Base-by-base conservation (phyloP, 2,113 vertebrate genomes). In the Leuciscus idus region DNA sequence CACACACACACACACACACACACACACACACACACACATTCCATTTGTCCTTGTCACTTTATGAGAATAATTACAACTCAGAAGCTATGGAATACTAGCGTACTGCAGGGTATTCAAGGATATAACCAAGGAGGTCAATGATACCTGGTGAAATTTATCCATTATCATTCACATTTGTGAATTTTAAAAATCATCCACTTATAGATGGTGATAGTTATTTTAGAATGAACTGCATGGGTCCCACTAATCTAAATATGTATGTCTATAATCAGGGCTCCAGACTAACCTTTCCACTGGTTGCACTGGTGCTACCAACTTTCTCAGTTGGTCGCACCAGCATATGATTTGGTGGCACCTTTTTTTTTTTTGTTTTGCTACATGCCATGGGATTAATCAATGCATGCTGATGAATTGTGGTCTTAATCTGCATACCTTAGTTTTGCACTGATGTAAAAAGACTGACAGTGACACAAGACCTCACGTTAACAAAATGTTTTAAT, bases 1-100 rank as follows among this genome's bases (percentile, higher is more conserved):
- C 3, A 11, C 70, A 43, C 1, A 39, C 21, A 73, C 21, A 23
- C 10, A 73, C 12, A 36, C 3, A 70, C 21, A n/a, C 36, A 43
- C 2, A 10, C 68, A 43, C 1, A 39, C 21, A 73, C 21, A 23
- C 10, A 73, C 21, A 73, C 21, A n/a, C 11, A 73, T 43, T 21
- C 70, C 23, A 73, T 39, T n/a, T 43, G 59, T 79, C 3, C 30
- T 79, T 39, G 52, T 79, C 76, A 79, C 30, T n/a, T 21, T 79
- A 57, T 78, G 50, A 30, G 19, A 19, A n/a, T 61, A 79, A 61
- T 36, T 79, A 79, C 17, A 61, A 15, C 0, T 43, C 21, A 39
- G 50, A 26, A 5, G 30, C 30, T 2, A 36, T 80, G 55, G 77
- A 61, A 39, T 43, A 39, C 21, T 33, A 55, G 52, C 11, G 52